Conservation (phyloP, 1,140 invertebrate genomes). For the Vollenhovia emeryi region DNA sequence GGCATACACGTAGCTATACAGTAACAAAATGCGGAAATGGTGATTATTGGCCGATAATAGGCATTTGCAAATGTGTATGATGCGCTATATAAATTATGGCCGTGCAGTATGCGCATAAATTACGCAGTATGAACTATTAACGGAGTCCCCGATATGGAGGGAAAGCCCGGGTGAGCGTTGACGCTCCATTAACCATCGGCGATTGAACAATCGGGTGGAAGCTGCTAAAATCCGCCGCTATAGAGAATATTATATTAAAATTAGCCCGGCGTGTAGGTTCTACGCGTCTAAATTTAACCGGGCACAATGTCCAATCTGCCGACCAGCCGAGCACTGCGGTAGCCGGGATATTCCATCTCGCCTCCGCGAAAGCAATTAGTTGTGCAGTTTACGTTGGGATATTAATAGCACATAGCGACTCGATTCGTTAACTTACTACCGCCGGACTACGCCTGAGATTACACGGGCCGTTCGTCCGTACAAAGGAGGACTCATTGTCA, state of each 20-base stretch:
- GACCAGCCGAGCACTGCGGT: slow-evolving; percentile 2
- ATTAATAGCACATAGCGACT: slow-evolving; percentile 55
- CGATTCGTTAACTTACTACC: slow-evolving; percentile 55
- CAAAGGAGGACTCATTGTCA: not conserved
- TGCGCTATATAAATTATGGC: slow-evolving; percentile 41
- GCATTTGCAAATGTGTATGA: slow-evolving; percentile 39
- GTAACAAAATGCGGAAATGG: not conserved
- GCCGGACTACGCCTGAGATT: slow-evolving; percentile 48
- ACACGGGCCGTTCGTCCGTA: slow-evolving; percentile 27
- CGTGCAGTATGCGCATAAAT: slow-evolving; percentile 55
- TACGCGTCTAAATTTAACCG: slow-evolving; percentile 47
- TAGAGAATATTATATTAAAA: slow-evolving; percentile 63
- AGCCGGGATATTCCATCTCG: slow-evolving; percentile 29
- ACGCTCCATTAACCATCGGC: slow-evolving; percentile 53
- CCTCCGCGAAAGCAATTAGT: slow-evolving; percentile 59
- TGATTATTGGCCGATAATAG: slow-evolving; percentile 34
- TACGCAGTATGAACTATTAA: slow-evolving; percentile 56
- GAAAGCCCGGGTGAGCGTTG: slow-evolving; percentile 1
- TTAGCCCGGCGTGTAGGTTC: slow-evolving; percentile 38
- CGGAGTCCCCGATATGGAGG: not conserved
- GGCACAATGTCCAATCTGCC: slow-evolving; percentile 31
- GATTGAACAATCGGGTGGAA: slow-evolving; percentile 58
- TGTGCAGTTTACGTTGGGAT: slow-evolving; percentile 29
- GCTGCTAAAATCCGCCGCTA: slow-evolving; percentile 51
- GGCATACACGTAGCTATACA: no score